Conservation (phyloP, 2,797 vertebrate genomes). For the Microctenopoma stevenorrisi region DNA sequence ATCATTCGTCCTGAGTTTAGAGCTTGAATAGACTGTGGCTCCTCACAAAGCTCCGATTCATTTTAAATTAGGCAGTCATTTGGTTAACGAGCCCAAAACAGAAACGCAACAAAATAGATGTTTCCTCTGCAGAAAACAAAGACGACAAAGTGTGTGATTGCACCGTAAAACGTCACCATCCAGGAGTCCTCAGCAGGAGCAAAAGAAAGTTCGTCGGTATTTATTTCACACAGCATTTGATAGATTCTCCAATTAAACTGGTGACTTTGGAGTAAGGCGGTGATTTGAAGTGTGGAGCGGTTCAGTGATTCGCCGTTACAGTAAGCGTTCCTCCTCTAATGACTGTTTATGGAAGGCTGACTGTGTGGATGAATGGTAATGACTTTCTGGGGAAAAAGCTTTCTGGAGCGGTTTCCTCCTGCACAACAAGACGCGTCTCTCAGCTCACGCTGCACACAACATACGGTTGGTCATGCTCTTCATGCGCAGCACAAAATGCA, state of each 20-base stretch:
- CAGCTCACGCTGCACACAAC: neutral
- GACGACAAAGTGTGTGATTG: constrained; percentile 17
- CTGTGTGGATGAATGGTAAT: constrained; percentile 53
- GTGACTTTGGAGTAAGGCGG: constrained; percentile 33
- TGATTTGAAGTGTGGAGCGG: constrained; percentile 39
- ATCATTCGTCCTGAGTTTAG: constrained; percentile 7
- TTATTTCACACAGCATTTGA: constrained; percentile 32
- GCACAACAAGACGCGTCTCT: constrained; percentile 7
- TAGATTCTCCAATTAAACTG: constrained; percentile 47
- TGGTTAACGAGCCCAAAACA: constrained; percentile 15
- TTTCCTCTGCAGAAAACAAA: constrained; percentile 27
- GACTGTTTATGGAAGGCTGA: constrained; percentile 63
- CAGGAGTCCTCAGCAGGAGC: fast-evolving
- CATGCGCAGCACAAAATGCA: neutral
- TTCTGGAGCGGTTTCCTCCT: constrained; percentile 13
- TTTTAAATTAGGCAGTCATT: constrained; percentile 33
- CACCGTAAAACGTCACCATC: constrained; percentile 9
- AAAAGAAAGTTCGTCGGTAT: constrained; percentile 36
- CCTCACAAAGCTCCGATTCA: neutral
- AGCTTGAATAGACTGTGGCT: neutral
- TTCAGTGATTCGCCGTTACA: constrained; percentile 41
- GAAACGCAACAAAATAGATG: constrained; percentile 19
- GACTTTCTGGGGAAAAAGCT: constrained; percentile 44
- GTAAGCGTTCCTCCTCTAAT: constrained; percentile 53
- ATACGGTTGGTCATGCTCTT: neutral